phyloP scores from a whole-genome alignment of 2,797 vertebrate species.

The Lophotriccus pileatus region DNA sequence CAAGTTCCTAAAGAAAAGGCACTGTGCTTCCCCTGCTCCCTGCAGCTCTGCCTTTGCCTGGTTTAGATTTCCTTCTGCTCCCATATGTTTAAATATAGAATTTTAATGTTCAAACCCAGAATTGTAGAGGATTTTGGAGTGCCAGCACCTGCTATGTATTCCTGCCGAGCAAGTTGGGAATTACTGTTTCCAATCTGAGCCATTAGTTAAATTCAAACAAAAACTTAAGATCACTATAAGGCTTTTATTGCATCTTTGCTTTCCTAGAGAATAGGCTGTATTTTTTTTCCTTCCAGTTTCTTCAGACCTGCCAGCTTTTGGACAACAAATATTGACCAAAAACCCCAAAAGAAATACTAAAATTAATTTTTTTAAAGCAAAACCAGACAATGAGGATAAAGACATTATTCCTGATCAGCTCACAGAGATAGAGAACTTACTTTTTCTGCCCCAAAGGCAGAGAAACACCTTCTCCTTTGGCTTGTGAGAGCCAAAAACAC shows the following conservation, averaged over 20 bases:
- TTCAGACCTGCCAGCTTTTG: background rate
- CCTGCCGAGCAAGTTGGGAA: background rate
- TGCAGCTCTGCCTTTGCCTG: background rate
- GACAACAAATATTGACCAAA: background rate
- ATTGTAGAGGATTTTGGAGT: background rate
- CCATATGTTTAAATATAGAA: background rate
- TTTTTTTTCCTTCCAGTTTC: background rate
- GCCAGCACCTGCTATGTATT: background rate
- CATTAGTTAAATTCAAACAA: background rate
- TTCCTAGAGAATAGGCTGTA: background rate
- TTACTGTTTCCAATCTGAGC: background rate
- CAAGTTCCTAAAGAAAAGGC: background rate
- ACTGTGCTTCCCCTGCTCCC: background rate
- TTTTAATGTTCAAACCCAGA: background rate
- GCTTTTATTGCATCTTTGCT: background rate
- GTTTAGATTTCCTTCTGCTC: background rate
- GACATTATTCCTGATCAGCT: background rate
- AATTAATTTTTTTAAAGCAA: background rate
- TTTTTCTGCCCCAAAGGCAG: background rate
- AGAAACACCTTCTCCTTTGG: background rate
- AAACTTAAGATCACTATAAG: background rate
- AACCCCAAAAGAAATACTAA: background rate
- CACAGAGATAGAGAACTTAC: background rate
- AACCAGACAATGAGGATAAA: background rate
- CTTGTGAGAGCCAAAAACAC: background rate